phyloP scores from a whole-genome alignment of 2,113 vertebrate genomes.

The Neopipo cinnamomea region DNA sequence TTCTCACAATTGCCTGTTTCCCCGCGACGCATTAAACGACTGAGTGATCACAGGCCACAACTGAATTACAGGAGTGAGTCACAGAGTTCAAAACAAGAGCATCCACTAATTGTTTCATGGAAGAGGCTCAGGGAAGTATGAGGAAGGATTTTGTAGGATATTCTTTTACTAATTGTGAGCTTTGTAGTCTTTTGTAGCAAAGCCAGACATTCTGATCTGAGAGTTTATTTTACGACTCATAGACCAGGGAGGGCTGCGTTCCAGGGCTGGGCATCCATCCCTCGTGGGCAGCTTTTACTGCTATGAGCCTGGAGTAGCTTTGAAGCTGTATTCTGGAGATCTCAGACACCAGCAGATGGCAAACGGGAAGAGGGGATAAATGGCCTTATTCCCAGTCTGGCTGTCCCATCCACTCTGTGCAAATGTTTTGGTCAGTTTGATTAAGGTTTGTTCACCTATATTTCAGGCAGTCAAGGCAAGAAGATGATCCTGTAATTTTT shows the following conservation, averaged over 20 bases:
- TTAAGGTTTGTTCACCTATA: background rate
- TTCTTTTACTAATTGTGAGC: slow-evolving; percentile 24
- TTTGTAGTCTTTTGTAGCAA: slow-evolving; percentile 6
- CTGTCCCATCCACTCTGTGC: background rate
- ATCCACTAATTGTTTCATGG: slow-evolving; percentile 64
- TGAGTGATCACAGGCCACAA: background rate
- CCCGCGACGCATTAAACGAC: accelerated
- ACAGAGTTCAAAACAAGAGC: slow-evolving; percentile 60
- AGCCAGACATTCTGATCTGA: background rate
- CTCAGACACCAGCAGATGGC: background rate
- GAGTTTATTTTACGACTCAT: background rate
- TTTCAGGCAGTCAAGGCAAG: background rate
- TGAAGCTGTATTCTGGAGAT: background rate
- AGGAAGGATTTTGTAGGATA: slow-evolving; percentile 36
- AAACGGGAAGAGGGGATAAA: background rate
- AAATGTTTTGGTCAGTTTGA: background rate
- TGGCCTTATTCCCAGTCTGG: background rate
- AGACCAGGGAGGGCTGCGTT: background rate
- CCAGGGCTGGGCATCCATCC: background rate
- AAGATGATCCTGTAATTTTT: background rate
- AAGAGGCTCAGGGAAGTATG: slow-evolving; percentile 3
- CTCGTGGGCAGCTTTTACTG: background rate
- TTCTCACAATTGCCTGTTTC: slow-evolving; percentile 43
- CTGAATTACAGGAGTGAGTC: slow-evolving; percentile 32
- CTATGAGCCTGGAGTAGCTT: background rate